Percentiles rank a stretch among this genome's conserved stretches.
These are phyloP conservation scores for Cyprinus carpio DNA, from an alignment of 2,113 vertebrate species.

Conservation along the genomic window DNA sequence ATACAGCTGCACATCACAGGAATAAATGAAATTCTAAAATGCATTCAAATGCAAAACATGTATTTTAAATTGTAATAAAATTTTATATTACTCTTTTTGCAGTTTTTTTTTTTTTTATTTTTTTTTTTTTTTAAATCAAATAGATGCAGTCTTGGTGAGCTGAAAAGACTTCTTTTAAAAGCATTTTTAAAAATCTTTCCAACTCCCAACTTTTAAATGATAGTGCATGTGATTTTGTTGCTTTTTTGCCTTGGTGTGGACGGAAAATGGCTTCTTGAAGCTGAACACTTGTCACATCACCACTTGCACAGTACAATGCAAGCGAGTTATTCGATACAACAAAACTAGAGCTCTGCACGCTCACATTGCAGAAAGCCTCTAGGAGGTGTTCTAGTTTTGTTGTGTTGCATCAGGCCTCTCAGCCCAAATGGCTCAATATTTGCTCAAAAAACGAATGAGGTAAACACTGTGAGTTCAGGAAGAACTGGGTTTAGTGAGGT, in stretches of 20 bases:
- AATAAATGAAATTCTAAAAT: not conserved
- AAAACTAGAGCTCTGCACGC: not conserved
- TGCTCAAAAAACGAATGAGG: not conserved
- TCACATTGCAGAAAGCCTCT: not conserved
- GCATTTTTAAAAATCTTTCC: not conserved
- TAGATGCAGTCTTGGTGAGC: not conserved
- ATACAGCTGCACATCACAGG: no score
- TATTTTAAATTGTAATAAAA: not conserved
- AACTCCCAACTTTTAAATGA: not conserved
- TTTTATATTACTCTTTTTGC: not conserved
- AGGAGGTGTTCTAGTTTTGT: constrained; percentile 1
- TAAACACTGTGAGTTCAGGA: not conserved
- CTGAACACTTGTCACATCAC: not conserved
- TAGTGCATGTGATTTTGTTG: not conserved
- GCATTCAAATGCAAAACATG: no score
- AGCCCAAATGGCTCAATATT: not conserved
- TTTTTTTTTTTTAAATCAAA: no score
- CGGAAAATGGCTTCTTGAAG: not conserved
- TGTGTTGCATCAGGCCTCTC: not conserved
- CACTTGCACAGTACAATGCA: not conserved
- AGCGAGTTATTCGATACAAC: not conserved
- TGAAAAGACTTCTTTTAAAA: not conserved
- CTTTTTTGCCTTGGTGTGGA: not conserved
- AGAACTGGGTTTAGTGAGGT: constrained; percentile 10
- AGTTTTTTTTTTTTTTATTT: no score